Conservation (phyloP, 2,797 vertebrate species). For the Numenius phaeopus region DNA sequence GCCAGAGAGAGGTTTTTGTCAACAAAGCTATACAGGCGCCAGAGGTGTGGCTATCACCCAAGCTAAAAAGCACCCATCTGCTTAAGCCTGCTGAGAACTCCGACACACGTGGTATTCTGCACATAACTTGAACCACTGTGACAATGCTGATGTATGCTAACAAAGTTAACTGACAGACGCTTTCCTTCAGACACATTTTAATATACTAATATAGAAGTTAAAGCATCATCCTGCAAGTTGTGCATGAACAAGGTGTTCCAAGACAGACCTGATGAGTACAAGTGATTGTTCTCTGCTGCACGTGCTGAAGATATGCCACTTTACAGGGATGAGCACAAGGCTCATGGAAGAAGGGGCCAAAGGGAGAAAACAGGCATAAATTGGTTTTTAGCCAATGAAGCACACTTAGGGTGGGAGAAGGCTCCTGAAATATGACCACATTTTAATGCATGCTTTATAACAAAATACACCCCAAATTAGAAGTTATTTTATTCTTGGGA, state of each 20-base stretch:
- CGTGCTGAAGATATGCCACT: neutral
- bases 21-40: neutral
- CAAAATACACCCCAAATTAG: neutral
- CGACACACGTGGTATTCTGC: rapidly evolving
- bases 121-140: neutral
- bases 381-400: neutral
- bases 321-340: neutral
- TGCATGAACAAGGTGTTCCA: neutral
- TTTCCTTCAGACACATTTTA: neutral
- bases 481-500: neutral
- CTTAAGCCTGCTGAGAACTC: neutral
- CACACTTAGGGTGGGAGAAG: neutral
- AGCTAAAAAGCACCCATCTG: neutral
- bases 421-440: neutral
- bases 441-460: neutral
- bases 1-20: neutral
- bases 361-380: neutral
- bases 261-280: neutral
- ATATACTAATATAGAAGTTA: neutral
- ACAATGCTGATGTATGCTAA: neutral
- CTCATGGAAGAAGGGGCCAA: neutral
- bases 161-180: neutral
- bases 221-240: neutral
- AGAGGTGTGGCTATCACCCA: neutral
- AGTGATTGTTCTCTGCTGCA: neutral